Conservation (phyloP, 2,888 invertebrate genomes). For the Dicycla oo region DNA sequence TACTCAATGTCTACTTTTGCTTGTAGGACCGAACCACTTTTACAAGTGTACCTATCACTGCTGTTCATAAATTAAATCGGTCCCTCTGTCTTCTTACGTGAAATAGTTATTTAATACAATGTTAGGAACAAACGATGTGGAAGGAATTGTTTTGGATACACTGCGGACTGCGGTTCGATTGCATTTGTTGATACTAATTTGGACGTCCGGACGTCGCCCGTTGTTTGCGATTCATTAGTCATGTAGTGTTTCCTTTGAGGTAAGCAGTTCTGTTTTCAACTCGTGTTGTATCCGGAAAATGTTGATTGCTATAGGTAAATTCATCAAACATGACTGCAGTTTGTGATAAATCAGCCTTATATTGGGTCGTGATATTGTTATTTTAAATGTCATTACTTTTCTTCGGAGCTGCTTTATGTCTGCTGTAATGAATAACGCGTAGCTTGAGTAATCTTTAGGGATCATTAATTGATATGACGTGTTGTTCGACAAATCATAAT, state of each 20-base stretch:
- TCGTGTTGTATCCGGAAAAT: constrained; percentile 16
- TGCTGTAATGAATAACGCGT: not conserved
- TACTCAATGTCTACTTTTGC: not conserved
- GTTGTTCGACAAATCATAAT: not conserved
- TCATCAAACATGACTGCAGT: not conserved
- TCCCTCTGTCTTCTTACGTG: not conserved
- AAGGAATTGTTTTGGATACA: constrained; percentile 53
- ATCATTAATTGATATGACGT: not conserved
- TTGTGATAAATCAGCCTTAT: not conserved
- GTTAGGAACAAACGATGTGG: constrained; percentile 19
- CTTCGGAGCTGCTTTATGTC: not conserved
- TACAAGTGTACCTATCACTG: not conserved
- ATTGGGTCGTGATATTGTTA: not conserved
- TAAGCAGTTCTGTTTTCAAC: constrained; percentile 11
- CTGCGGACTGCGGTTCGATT: constrained; percentile 26
- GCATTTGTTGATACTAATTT: constrained; percentile 55
- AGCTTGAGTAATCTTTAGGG: not conserved
- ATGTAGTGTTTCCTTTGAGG: constrained; percentile 27
- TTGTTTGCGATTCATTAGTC: constrained; percentile 53
- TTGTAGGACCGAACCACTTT: not conserved
- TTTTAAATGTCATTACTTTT: not conserved
- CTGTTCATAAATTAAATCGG: not conserved
- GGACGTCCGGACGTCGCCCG: constrained; percentile 50
- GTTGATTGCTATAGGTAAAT: not conserved
- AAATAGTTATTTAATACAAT: constrained; percentile 21